Base-by-base conservation (phyloP, 2,797 vertebrate genomes). In the Dipus sagitta region DNA sequence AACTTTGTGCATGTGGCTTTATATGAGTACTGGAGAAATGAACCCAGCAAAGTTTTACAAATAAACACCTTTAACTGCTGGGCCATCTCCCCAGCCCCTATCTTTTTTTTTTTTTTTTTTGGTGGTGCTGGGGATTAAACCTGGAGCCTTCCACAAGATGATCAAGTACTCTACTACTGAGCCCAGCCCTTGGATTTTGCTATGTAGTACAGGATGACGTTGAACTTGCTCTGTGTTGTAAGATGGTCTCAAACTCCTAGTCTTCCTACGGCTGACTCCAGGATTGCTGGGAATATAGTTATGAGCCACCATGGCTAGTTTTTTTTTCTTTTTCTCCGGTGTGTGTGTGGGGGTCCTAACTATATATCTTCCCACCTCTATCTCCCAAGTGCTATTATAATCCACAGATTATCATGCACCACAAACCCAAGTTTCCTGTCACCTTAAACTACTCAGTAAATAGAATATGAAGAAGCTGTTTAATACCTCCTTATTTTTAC, bases 371-470 rank as follows among this genome's bases (percentile, higher is more conserved):
- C 54, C 38, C 26, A 38, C 3, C 32, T 62, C 54, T 60, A 58
- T 24, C 26, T 74, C 34, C 32, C 18, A 74, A 74, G 84, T 72
- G 52, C 52, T 60, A 5, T 47, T 60, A 5, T 47, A n/a, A 38
- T 86, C 54, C 54, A 58, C 13, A 54, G 52, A 7, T n/a, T n/a
- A n/a, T n/a, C n/a, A 52, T 30, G 21, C 2, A 42, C 21, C 47
- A 32, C n/a, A 23, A 87, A 87, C 42, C 21, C 62, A 9, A 26
- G 9, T 5, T 88, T 91, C 47, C n/a, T 93, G 20, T 86, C 60
- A 54, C 92, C 91, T 85, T n/a, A 83, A 79, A 90, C 34, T 89
- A 90, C 34, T 89, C 47, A 93, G 67, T 71, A 70, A 76, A 90
- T 1, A 4, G 72, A 94, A 90, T 30, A 76, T 21, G 26, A 30